A percentile compares a stretch with the other conserved stretches of the same genome.
These are phyloP conservation scores for Pogonocichla stellata DNA, from an alignment of 2,113 vertebrate species.

Conservation along the genomic window DNA sequence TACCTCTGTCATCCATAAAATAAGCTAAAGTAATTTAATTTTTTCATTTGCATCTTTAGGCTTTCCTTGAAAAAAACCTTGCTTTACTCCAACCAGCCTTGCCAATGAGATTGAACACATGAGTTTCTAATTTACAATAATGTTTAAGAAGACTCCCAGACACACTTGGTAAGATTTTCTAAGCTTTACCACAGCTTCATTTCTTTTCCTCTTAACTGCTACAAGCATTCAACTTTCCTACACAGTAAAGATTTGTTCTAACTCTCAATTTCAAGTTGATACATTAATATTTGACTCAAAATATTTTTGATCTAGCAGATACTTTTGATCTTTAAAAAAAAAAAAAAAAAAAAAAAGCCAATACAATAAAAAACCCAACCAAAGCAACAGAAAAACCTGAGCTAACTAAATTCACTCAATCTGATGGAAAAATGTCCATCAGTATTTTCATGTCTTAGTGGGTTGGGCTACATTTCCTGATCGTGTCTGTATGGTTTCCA, in stretches of 20 bases:
- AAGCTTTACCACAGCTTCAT: background rate
- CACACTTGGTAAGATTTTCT: background rate
- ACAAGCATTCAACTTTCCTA: background rate
- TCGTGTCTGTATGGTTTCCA: background rate
- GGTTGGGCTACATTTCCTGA: background rate
- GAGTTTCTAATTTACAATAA: background rate
- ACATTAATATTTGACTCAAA: background rate
- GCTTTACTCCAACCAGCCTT: background rate
- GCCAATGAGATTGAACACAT: background rate
- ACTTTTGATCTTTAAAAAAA: background rate
- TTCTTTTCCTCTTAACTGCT: background rate
- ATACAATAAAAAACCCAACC: background rate
- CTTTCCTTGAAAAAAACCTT: background rate
- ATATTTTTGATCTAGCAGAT: background rate
- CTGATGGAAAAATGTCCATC: background rate
- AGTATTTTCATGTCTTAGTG: background rate
- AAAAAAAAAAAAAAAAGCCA: background rate
- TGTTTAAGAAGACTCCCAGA: background rate
- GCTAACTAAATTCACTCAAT: background rate
- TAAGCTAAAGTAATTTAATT: background rate
- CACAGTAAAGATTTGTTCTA: background rate
- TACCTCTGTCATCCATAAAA: background rate
- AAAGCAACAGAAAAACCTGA: background rate
- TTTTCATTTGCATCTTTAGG: background rate
- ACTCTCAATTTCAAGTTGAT: background rate